phyloP scores from a whole-genome alignment of 2,797 vertebrate species.

The Rhodeus uyekii region DNA sequence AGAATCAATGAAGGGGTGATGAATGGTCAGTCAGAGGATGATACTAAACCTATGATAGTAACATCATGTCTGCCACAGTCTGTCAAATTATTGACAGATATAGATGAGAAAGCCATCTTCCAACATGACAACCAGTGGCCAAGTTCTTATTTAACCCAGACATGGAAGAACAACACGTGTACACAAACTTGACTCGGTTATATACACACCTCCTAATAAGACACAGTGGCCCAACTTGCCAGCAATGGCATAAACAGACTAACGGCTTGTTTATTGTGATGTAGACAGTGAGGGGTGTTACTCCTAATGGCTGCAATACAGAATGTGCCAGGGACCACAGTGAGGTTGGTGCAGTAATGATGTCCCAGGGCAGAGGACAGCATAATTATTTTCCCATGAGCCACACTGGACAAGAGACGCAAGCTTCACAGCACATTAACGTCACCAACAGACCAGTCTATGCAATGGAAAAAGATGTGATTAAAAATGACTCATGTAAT shows the following conservation, averaged over 20 bases:
- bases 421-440: conserved; percentile 38
- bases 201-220: conserved; percentile 22
- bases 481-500: conserved; percentile 9
- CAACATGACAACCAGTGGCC: conserved; percentile 16
- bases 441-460: conserved; percentile 19
- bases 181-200: conserved; percentile 1
- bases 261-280: conserved; percentile 34
- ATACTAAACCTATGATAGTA: not conserved
- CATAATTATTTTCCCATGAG: conserved; percentile 49
- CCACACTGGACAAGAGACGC: not conserved
- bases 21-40: not conserved
- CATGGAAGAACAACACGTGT: not conserved
- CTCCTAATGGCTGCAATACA: conserved; percentile 18
- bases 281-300: conserved; percentile 18
- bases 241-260: conserved; percentile 16
- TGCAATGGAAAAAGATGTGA: not conserved
- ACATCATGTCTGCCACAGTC: conserved; percentile 4
- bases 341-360: conserved; percentile 20
- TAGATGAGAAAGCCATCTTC: not conserved
- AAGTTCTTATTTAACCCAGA: not conserved
- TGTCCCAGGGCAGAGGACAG: conserved; percentile 37
- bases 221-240: not conserved
- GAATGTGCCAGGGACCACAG: not conserved
- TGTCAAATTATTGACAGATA: not conserved
- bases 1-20: not conserved